phyloP scores from a whole-genome alignment of 2,888 invertebrate genomes.

The Mermis nigrescens region DNA sequence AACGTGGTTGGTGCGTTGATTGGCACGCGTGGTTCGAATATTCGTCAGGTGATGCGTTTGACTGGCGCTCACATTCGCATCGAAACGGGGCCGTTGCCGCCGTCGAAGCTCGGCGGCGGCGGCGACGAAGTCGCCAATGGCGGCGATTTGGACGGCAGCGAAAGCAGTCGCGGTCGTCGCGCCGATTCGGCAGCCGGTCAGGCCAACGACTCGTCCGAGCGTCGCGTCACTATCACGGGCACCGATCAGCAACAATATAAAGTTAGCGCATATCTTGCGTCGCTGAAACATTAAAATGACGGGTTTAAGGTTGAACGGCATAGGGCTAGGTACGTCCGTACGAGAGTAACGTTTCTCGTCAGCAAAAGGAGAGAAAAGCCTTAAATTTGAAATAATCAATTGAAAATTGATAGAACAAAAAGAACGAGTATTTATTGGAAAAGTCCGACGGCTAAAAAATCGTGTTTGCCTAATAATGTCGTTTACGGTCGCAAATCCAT shows the following conservation, averaged over 20 bases:
- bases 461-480: no score
- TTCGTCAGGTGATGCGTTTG: constrained; percentile 85
- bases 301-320: no score
- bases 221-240: constrained; percentile 36
- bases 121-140: constrained; percentile 1
- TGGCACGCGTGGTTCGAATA: constrained; percentile 87
- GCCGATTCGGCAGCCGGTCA: constrained; percentile 8
- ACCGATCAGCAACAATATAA: constrained; percentile 34
- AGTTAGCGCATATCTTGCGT: constrained; percentile 15
- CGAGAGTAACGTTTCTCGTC: no score
- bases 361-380: no score
- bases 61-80: constrained; percentile 63
- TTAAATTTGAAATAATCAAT: no score
- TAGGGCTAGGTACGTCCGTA: no score
- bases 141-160: constrained; percentile 3
- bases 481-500: no score
- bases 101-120: no score
- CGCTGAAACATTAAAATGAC: not conserved
- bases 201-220: constrained; percentile 21
- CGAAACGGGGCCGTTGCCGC: constrained; percentile 16
- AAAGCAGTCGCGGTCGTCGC: constrained; percentile 2
- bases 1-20: constrained; percentile 94
- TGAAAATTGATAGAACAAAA: no score
- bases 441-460: no score
- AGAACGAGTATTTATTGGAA: no score